These are phyloP conservation scores for Motacilla alba DNA, from an alignment of 2,113 vertebrate genomes.

Conservation along the genomic window DNA sequence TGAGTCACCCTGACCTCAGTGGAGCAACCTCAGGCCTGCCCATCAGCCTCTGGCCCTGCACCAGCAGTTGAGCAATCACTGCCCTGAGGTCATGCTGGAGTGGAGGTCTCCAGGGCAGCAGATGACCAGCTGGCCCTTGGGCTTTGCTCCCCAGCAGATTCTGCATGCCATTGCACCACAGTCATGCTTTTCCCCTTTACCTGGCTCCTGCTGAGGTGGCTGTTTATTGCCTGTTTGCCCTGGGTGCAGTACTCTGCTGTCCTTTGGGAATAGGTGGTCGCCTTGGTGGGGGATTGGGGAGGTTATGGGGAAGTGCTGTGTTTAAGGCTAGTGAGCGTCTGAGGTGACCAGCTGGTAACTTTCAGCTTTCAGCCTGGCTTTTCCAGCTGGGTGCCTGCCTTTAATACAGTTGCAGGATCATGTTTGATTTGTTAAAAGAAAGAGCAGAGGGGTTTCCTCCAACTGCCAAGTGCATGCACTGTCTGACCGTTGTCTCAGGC, in stretches of 20 bases:
- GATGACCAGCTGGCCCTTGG: neutral
- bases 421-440: neutral
- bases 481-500: neutral
- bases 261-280: neutral
- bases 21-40: neutral
- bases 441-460: neutral
- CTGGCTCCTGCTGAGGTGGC: neutral
- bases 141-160: rapidly evolving
- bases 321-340: neutral
- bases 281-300: neutral
- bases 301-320: rapidly evolving
- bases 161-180: rapidly evolving
- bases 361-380: neutral
- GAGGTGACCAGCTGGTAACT: neutral
- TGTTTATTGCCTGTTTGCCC: rapidly evolving
- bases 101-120: neutral
- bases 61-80: neutral
- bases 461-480: rapidly evolving
- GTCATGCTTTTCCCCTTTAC: neutral
- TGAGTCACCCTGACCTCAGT: neutral
- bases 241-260: neutral
- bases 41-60: neutral
- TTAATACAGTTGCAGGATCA: neutral
- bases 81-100: neutral
- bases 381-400: neutral